Conservation (phyloP, 2,113 vertebrate species). For the Mastomys natalensis region DNA sequence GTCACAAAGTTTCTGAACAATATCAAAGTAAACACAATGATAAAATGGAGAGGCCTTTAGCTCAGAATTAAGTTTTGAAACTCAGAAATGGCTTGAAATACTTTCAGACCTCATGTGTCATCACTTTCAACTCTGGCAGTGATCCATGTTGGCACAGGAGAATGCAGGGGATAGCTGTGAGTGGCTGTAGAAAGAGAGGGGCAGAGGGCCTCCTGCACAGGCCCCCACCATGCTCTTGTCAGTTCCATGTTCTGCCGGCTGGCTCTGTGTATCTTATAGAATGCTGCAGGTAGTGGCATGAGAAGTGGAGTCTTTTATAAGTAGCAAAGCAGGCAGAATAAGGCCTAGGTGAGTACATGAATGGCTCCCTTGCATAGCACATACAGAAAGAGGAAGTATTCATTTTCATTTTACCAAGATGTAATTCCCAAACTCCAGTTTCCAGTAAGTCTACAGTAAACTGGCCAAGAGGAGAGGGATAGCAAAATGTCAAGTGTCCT, state of each 20-base stretch:
- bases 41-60: neutral
- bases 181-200: neutral
- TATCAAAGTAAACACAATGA: neutral
- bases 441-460: constrained; percentile 9
- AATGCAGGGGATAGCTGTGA: neutral
- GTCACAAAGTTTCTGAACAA: neutral
- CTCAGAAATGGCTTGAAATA: constrained; percentile 5
- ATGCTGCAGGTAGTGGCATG: neutral
- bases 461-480: neutral
- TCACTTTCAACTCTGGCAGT: constrained; percentile 16
- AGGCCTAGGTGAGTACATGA: neutral
- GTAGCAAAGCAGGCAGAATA: neutral
- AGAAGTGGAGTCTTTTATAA: constrained; percentile 12
- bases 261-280: neutral
- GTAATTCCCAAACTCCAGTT: neutral
- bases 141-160: neutral
- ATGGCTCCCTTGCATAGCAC: neutral
- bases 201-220: neutral
- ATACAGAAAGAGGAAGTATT: neutral
- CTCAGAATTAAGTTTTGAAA: constrained; percentile 22
- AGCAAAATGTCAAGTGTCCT: neutral
- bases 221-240: neutral
- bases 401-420: neutral
- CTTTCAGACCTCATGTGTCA: neutral
- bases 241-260: neutral